phyloP scores from a whole-genome alignment of 2,113 vertebrate genomes.

The Ovis aries region ARS-UI_Ramb_v3.0 NC_056063.1:33137001-33137500 shows the following conservation, averaged over 20 bases:
- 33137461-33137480: background rate
- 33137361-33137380: background rate
- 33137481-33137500: background rate
- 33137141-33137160: background rate
- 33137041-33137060: background rate
- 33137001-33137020: background rate
- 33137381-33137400: background rate
- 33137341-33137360: background rate
- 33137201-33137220: background rate
- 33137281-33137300: background rate
- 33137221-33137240: background rate
- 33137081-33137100: background rate
- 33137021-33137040: background rate
- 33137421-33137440: background rate
- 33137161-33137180: background rate
- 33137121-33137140: background rate
- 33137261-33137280: rapidly evolving
- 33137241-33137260: background rate
- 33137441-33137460: background rate
- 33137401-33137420: background rate
- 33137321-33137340: background rate
- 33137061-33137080: background rate
- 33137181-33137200: background rate
- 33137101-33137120: rapidly evolving
- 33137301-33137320: rapidly evolving